Base-by-base conservation (phyloP, 2,797 vertebrate genomes). In the Onychomys torridus region DNA sequence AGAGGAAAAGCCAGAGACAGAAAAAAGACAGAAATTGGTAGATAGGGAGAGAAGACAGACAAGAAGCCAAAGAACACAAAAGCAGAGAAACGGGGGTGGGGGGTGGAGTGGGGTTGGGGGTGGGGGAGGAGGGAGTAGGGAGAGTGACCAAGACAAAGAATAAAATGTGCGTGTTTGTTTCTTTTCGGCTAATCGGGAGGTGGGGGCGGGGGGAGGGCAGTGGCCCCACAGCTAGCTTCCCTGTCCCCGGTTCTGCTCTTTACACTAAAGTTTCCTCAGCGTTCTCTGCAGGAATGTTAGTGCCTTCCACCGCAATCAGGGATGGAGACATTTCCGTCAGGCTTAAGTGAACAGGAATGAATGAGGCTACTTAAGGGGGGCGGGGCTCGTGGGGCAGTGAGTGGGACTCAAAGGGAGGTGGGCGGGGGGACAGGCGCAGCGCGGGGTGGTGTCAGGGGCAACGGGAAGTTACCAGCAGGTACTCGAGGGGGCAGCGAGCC, bases 21-120 rank as follows among this genome's bases (percentile, higher is more conserved):
- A 65, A 17, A 34, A 37, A 65, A 49, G 34, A 83, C 29, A 65
- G 46, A 52, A 43, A 43, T 29, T 65, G 49, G 61, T 55, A 67
- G 59, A 89, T 75, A 55, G 52, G 25, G 59, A 75, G 65, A 89
- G 34, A 88, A 49, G 63, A 93, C 71, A 95, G 91, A 81, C 34
- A 77, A 82, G 82, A 94, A 87, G 96, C 86, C 75, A 65, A 32
- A 83, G 34, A 89, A 87, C 95, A 88, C 67, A 91, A 16, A 88
- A 14, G 6, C 43, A 88, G 61, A 83, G 34, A 92, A 90, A 46
- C 11, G 4, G 86, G 23, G 37, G n/a, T n/a, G n/a, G n/a, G n/a
- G n/a, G n/a, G n/a, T n/a, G n/a, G n/a, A n/a, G n/a, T n/a, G n/a
- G n/a, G n/a, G n/a, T n/a, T n/a, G n/a, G n/a, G n/a, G 16, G 19